phyloP scores from a whole-genome alignment of 1,140 invertebrate species.

The Coboldia fuscipes region DNA sequence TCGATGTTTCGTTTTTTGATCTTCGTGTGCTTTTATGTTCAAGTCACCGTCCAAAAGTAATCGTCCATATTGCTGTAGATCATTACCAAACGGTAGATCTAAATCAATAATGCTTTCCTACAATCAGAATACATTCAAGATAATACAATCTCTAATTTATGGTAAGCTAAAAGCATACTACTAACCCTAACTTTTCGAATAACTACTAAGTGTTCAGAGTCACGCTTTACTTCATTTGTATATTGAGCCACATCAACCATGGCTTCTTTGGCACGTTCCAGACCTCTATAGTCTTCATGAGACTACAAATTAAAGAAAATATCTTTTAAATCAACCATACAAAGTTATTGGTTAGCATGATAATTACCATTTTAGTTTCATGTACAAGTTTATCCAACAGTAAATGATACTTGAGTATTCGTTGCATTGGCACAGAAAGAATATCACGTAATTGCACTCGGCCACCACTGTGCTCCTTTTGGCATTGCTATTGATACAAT shows the following conservation, averaged over 20 bases:
- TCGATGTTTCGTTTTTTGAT: slow-evolving; percentile 62
- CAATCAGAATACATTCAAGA: slow-evolving; percentile 3
- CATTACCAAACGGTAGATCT: slow-evolving; percentile 53
- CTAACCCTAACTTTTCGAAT: slow-evolving; percentile 69
- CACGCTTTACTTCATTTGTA: slow-evolving; percentile 95
- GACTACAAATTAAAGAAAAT: slow-evolving; percentile 20
- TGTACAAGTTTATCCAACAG: slow-evolving; percentile 80
- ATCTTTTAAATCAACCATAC: background rate
- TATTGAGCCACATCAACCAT: slow-evolving; percentile 95
- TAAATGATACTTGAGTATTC: slow-evolving; percentile 92
- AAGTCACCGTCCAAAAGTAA: slow-evolving; percentile 83
- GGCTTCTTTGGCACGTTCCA: slow-evolving; percentile 77
- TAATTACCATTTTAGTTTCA: slow-evolving; percentile 53
- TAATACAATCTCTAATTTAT: slow-evolving; percentile 3
- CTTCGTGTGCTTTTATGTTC: slow-evolving; percentile 76
- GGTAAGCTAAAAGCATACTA: slow-evolving; percentile 2
- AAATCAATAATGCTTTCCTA: slow-evolving; percentile 61
- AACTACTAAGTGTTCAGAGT: slow-evolving; percentile 79
- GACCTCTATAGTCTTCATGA: slow-evolving; percentile 59
- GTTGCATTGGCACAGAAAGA: slow-evolving; percentile 91
- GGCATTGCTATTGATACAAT: slow-evolving; percentile 49
- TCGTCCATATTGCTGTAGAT: slow-evolving; percentile 72
- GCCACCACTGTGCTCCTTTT: slow-evolving; percentile 82
- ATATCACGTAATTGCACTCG: slow-evolving; percentile 88
- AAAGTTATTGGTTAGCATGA: background rate